Evolutionary conservation across 2,113 vertebrate genomes (phyloP), one percentile per base, ranked within the genome.

Genomic region (Excalfactoria chinensis): DNA sequence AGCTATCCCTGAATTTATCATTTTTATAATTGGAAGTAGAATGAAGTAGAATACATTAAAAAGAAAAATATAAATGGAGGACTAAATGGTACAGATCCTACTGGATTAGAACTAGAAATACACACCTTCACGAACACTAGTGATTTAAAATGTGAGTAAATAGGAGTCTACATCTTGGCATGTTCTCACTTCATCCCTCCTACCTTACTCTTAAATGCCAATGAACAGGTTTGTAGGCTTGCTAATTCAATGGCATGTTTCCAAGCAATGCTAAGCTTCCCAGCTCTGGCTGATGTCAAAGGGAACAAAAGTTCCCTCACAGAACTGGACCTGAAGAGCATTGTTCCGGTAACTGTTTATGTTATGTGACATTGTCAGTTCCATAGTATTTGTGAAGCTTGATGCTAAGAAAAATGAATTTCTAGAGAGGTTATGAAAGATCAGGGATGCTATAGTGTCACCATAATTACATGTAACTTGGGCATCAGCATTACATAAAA

Each of bases 401-500:
- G 93, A 96, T 79, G 88, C 63, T 88, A 82, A 74, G 86, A 90
- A 91, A 93, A 95, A 93, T 74, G 23, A 90, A 89, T 95, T 93
- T 96, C 89, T 86, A 48, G 87, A 63, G 88, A 93, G 82, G 78
- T 88, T 95, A 93, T 89, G 74, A 91, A 96, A 93, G 58, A 95
- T 92, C 87, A 78, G 80, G 84, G 55, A 94, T 90, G 51, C 32
- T 94, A 73, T 94, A 94, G 95, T 95, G 93, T 94, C 93, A 96
- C 80, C 93, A 95, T 90, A 95, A 95, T 97, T 95, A 89, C 89
- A 94, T 96, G 90, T 86, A 95, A 94, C 72, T 93, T 96, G 92
- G 90, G 81, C 92, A 96, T 93, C 77, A 78, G 85, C 81, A 91
- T 97, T 96, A 94, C 93, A 87, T 96, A 94, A 95, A 96, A 94